A percentile compares a stretch with the other conserved stretches of the same genome.
Conservation (phyloP, 2,888 invertebrate genomes). For the Keiferia lycopersicella region DNA sequence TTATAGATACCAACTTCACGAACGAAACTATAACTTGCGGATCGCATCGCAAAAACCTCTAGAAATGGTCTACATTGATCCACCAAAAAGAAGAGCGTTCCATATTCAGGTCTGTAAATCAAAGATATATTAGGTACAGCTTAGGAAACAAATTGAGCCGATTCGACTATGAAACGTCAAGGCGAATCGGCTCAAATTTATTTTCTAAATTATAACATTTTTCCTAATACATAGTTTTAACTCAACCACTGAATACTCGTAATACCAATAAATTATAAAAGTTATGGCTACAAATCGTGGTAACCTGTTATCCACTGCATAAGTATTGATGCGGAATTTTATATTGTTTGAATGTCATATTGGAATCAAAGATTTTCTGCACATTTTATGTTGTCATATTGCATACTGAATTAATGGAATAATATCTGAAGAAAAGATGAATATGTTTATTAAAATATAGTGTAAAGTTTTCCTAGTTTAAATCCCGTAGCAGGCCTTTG, state of each 20-base stretch:
- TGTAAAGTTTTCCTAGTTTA: not conserved
- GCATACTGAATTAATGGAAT: too few species aligned
- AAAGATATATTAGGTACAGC: not conserved
- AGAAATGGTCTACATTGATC: slow-evolving; percentile 18
- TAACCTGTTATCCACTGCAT: not conserved
- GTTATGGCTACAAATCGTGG: not conserved
- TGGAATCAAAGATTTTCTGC: too few species aligned
- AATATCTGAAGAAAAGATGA: too few species aligned
- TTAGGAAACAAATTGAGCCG: too few species aligned
- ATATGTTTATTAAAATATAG: too few species aligned
- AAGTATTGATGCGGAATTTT: too few species aligned
- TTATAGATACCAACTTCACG: slow-evolving; percentile 22
- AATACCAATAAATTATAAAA: not conserved
- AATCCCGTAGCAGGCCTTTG: not conserved
- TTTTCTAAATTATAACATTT: not conserved
- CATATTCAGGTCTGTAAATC: slow-evolving; percentile 5
- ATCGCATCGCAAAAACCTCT: slow-evolving; percentile 19
- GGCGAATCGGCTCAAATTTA: too few species aligned
- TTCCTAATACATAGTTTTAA: not conserved
- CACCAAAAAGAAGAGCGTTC: slow-evolving; percentile 9
- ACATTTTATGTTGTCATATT: too few species aligned
- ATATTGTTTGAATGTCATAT: too few species aligned
- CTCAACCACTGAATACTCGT: too few species aligned
- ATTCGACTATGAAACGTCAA: too few species aligned
- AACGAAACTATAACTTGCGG: slow-evolving; percentile 21